These are phyloP conservation scores for Kuschelorhynchus macadamiae DNA, from an alignment of 2,888 invertebrate species.

Conservation along the genomic window DNA sequence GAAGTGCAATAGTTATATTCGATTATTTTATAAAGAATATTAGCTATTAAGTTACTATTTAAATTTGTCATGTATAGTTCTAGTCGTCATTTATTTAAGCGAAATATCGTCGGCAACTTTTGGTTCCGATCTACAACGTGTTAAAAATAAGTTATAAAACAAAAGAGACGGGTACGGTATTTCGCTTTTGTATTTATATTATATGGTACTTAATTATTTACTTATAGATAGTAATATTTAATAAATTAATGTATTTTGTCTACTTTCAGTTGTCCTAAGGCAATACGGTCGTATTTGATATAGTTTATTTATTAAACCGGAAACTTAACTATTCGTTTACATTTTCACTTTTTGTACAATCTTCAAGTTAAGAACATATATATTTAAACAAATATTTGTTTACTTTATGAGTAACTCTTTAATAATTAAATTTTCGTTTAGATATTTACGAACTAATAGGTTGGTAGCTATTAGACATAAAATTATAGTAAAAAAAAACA, in stretches of 20 bases:
- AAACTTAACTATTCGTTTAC: slow-evolving; percentile 36
- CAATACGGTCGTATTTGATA: slow-evolving; percentile 13
- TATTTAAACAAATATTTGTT: neutral
- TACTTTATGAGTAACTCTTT: too few species aligned
- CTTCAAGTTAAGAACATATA: neutral
- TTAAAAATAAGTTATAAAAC: neutral
- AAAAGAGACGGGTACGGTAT: slow-evolving; percentile 1
- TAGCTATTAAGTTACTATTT: slow-evolving; percentile 51
- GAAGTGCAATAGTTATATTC: slow-evolving; percentile 63
- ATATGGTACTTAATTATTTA: slow-evolving; percentile 48
- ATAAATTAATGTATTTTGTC: slow-evolving; percentile 33
- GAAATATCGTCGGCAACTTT: slow-evolving; percentile 1
- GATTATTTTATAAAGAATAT: slow-evolving; percentile 40
- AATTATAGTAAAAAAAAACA: too few species aligned
- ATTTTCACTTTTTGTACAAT: slow-evolving; percentile 38
- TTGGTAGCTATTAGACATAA: too few species aligned
- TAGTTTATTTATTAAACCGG: slow-evolving; percentile 21
- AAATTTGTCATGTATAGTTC: slow-evolving; percentile 54
- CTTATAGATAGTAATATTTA: slow-evolving; percentile 48
- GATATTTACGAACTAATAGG: too few species aligned
- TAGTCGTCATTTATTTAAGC: slow-evolving; percentile 51
- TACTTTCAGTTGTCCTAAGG: slow-evolving; percentile 20
- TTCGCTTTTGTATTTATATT: slow-evolving; percentile 25
- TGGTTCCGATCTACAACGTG: neutral
- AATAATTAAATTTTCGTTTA: too few species aligned